Base-by-base conservation (phyloP, 1,140 invertebrate genomes). In the Phymastichus coffea region DNA sequence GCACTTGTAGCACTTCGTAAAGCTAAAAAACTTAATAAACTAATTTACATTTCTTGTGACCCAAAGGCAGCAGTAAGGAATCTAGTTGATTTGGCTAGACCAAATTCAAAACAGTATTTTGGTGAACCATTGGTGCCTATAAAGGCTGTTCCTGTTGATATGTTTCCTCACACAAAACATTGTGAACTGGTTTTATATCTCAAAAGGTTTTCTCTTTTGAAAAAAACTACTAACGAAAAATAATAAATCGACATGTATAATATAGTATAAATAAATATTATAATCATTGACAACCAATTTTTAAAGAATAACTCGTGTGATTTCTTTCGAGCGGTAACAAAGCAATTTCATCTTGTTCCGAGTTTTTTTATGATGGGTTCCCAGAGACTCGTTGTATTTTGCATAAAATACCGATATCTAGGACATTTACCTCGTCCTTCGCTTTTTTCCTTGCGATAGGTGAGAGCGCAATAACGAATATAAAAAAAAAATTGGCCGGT, bases 41-140 rank as follows among this genome's bases (percentile, higher is more conserved):
- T 99, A 8, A 82, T 98, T 2, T 99, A 95, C 77, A 87, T 99
- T 44, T 91, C 95, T 0, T 99, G 97, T 73, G 92, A 96, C 80
- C 89, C 94, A 2, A 83, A 86, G 41, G 85, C 87, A 30, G 95
- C 93, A 0, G 83, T 88, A 57, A 88, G 88, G 68, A 98, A 98
- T 82, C 90, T 98, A 71, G 78, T 95, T n/a, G 93, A 96, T 80
- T 84, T 95, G 43, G 84, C 88, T 1, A 82, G 91, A 41, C 86
- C 88, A 0, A 77, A 81, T 37, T 95, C 94, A 1, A 95, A 95
- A 76, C 89, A 88, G 14, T 88, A 92, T 67, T 80, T 83, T 23
- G 93, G 93, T 0, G 83, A 86, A 25, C 91, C 93, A 2, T 94
- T 97, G 73, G 80, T 89, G 26, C 90, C 92, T 0, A 82, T 88